A percentile compares a stretch with the other conserved stretches of the same genome.
These are phyloP conservation scores for Lapara coniferarum DNA, from an alignment of 2,888 invertebrate species.

Conservation along the genomic window DNA sequence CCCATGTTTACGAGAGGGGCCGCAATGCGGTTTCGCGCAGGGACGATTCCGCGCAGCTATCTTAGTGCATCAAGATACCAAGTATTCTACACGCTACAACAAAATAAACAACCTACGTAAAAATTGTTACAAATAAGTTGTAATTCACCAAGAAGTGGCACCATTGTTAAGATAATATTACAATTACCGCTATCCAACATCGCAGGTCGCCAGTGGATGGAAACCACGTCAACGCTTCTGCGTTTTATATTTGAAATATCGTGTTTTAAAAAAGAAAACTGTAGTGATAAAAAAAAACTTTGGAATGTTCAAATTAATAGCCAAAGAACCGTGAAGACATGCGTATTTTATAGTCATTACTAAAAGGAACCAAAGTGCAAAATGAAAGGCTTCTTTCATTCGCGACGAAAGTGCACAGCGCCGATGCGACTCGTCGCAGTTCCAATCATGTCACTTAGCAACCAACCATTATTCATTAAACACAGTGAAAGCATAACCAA, in stretches of 20 bases:
- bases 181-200: neutral
- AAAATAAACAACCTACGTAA: too few relatives aligned
- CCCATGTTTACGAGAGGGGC: too few relatives aligned
- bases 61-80: too few relatives aligned
- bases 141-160: neutral
- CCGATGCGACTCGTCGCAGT: neutral
- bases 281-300: neutral
- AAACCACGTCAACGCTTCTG: neutral
- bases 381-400: constrained; percentile 11
- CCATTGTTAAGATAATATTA: neutral
- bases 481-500: constrained; percentile 21
- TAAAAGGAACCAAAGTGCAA: neutral
- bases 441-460: neutral
- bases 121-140: neutral
- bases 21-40: too few relatives aligned
- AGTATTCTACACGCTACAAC: too few relatives aligned
- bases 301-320: neutral
- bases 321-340: neutral
- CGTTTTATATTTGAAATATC: neutral
- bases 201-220: neutral
- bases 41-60: too few relatives aligned
- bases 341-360: neutral
- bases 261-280: too few relatives aligned
- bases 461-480: constrained; percentile 5
- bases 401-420: constrained; percentile 2